These are phyloP conservation scores for Panagrolaimus sp. DNA, from an alignment of 1,140 invertebrate species.

Conservation along the genomic window DNA sequence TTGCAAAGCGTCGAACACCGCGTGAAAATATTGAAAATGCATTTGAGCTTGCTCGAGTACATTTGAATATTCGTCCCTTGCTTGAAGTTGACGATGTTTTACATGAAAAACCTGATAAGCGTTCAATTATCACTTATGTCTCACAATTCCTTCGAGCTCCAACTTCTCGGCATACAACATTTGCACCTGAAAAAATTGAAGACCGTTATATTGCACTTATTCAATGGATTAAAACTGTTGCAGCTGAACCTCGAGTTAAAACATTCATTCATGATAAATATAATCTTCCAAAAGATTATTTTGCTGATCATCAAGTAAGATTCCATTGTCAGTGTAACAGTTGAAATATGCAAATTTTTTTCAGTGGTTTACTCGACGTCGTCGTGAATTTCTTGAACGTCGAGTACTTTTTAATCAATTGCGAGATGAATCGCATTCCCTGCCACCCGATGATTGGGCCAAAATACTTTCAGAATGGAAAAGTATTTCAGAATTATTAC, in stretches of 20 bases:
- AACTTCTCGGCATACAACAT: neutral
- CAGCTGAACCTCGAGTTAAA: conserved; percentile 17
- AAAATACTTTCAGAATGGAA: neutral
- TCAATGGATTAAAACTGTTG: conserved; percentile 24
- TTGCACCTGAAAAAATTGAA: neutral
- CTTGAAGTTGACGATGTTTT: conserved; percentile 77
- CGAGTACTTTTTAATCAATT: conserved; percentile 22
- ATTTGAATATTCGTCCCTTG: conserved; percentile 85
- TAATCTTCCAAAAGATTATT: conserved; percentile 20
- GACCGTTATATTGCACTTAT: conserved; percentile 23
- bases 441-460: conserved; percentile 19
- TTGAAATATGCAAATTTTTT: conserved; percentile 15
- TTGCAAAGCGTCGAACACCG: conserved; percentile 73
- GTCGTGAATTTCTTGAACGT: conserved; percentile 32
- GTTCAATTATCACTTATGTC: conserved; percentile 98
- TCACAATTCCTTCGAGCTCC: conserved; percentile 77
- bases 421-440: conserved; percentile 2
- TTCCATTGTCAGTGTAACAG: too few species aligned
- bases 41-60: conserved; percentile 82
- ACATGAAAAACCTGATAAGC: conserved; percentile 90
- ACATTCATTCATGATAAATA: conserved; percentile 1
- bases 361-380: conserved; percentile 30
- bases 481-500: conserved; percentile 16
- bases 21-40: conserved; percentile 79
- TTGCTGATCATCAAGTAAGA: conserved; percentile 4